Conservation (phyloP, 2,113 vertebrate species). For the Vidua chalybeata region DNA sequence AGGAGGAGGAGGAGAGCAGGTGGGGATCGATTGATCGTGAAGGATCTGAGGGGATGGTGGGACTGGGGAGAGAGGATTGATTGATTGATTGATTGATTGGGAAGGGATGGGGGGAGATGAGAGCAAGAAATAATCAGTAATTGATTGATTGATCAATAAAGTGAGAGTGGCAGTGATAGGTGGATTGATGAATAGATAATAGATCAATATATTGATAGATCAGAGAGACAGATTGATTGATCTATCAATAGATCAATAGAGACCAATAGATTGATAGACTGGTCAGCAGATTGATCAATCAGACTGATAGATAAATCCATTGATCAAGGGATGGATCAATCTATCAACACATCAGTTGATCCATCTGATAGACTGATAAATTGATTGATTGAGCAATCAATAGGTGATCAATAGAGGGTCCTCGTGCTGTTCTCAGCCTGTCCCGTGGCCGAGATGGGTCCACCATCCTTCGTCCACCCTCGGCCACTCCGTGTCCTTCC, state of each 20-base stretch:
- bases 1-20: background rate
- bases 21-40: background rate
- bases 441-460: fast-evolving
- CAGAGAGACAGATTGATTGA: background rate
- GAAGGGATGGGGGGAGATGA: background rate
- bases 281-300: background rate
- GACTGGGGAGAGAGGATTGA: background rate
- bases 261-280: background rate
- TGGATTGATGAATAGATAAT: background rate
- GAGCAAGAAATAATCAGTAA: background rate
- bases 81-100: background rate
- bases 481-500: background rate
- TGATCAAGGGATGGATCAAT: background rate
- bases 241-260: background rate
- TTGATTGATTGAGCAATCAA: fast-evolving
- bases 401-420: background rate
- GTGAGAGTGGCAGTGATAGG: background rate
- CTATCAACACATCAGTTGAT: fast-evolving
- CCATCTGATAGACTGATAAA: background rate
- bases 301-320: background rate
- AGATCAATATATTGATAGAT: no score
- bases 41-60: background rate
- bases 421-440: fast-evolving
- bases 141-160: background rate
- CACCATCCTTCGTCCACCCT: fast-evolving